A percentile compares a stretch with the other conserved stretches of the same genome.
Conservation (phyloP, 2,888 invertebrate species). For the Rugalucina vietnamica region DNA sequence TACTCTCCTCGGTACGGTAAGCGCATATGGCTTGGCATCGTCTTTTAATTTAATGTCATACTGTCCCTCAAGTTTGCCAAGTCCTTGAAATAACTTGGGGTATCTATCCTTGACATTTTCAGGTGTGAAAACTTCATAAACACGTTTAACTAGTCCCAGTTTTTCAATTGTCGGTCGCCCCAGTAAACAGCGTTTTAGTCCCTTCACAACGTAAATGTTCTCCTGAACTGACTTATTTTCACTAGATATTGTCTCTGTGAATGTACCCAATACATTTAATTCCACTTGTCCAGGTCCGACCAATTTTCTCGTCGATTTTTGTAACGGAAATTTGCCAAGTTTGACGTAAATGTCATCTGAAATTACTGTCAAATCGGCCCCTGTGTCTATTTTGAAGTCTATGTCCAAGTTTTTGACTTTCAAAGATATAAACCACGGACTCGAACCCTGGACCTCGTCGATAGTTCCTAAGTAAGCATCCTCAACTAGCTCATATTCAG, state of each 20-base stretch:
- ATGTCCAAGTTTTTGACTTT: conserved; percentile 23
- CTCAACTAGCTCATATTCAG: no score
- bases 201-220: conserved; percentile 32
- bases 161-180: conserved; percentile 42
- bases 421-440: no score
- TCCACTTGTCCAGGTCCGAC: conserved; percentile 30
- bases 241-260: neutral
- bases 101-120: neutral
- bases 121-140: neutral
- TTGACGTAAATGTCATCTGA: no score
- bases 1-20: conserved; percentile 75
- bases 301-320: conserved; percentile 7
- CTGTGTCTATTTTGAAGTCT: conserved; percentile 59
- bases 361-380: conserved; percentile 48
- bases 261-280: conserved; percentile 25
- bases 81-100: conserved; percentile 38
- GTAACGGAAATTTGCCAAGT: no score
- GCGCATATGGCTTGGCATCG: conserved; percentile 70
- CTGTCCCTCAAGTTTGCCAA: conserved; percentile 50
- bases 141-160: conserved; percentile 15
- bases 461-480: no score
- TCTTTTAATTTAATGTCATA: conserved; percentile 43
- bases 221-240: conserved; percentile 3
- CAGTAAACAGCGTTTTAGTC: conserved; percentile 25
- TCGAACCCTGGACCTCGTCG: no score